Evolutionary conservation across 2,113 vertebrate genomes (phyloP).

Genomic region (Pontoporia blainvillei): DNA sequence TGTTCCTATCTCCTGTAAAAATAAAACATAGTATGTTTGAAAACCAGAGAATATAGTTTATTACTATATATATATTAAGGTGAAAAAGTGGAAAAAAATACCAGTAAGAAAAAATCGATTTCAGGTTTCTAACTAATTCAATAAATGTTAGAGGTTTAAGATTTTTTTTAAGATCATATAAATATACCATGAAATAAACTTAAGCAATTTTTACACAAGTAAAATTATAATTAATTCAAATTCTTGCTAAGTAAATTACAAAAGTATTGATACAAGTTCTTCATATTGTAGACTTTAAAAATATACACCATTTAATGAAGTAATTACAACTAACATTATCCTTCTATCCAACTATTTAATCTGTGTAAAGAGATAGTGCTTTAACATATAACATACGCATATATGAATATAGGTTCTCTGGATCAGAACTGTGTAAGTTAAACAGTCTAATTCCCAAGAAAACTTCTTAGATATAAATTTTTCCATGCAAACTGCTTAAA

Average conservation of each 20-base stretch:
- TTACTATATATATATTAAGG: not conserved
- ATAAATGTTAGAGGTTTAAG: conserved; percentile 1
- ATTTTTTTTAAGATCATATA: not conserved
- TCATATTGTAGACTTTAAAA: conserved; percentile 13
- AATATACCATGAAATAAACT: conserved; percentile 19
- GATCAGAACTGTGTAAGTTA: not conserved
- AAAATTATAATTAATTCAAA: conserved; percentile 29
- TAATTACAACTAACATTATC: conserved; percentile 8
- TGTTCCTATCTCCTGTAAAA: conserved; percentile 93
- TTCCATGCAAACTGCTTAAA: not conserved
- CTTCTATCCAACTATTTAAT: not conserved
- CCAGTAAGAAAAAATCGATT: not conserved
- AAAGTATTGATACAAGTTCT: not conserved
- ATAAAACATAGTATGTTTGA: conserved; percentile 37
- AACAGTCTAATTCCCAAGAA: not conserved
- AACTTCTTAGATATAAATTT: not conserved
- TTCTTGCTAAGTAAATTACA: not conserved
- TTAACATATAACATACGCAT: not conserved
- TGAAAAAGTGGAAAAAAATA: not conserved
- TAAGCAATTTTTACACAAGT: not conserved
- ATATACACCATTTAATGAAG: not conserved
- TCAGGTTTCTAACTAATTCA: conserved; percentile 39
- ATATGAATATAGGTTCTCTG: not conserved
- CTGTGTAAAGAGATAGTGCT: not conserved
- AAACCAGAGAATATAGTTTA: conserved; percentile 12